These are phyloP conservation scores for Chirona hameri DNA, from an alignment of 2,888 invertebrate genomes.

Conservation along the genomic window DNA sequence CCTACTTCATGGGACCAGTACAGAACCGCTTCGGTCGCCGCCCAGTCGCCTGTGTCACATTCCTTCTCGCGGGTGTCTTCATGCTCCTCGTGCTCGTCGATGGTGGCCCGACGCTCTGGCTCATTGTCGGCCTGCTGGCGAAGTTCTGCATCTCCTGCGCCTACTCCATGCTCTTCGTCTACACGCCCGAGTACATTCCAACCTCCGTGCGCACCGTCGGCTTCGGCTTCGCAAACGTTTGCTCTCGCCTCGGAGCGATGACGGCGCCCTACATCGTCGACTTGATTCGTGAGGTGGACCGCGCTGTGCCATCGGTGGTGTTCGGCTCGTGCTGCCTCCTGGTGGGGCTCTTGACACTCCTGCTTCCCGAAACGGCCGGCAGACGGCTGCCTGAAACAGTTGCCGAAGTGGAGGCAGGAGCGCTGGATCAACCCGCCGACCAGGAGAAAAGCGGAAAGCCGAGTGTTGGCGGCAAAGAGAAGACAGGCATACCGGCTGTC, in stretches of 20 bases:
- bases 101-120: conserved; percentile 37
- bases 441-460: neutral
- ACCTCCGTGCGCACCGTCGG: conserved; percentile 50
- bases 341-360: neutral
- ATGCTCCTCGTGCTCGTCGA: conserved; percentile 48
- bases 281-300: conserved; percentile 33
- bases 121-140: conserved; percentile 44
- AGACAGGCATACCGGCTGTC: too few relatives aligned
- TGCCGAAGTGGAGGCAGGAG: neutral
- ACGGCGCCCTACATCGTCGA: conserved; percentile 48
- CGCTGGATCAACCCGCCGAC: neutral
- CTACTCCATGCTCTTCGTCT: conserved; percentile 50
- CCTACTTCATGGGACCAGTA: conserved; percentile 46
- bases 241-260: conserved; percentile 51
- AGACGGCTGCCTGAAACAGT: neutral
- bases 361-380: neutral
- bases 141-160: conserved; percentile 50
- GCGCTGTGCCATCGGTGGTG: neutral
- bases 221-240: neutral
- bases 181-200: conserved; percentile 43
- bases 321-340: neutral
- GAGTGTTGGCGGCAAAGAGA: too few relatives aligned
- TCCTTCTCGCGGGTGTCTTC: conserved; percentile 47
- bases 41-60: conserved; percentile 48
- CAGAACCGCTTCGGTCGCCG: conserved; percentile 50